Evolutionary conservation across 2,113 vertebrate genomes (phyloP).

Genomic region (Eublepharis macularius): DNA sequence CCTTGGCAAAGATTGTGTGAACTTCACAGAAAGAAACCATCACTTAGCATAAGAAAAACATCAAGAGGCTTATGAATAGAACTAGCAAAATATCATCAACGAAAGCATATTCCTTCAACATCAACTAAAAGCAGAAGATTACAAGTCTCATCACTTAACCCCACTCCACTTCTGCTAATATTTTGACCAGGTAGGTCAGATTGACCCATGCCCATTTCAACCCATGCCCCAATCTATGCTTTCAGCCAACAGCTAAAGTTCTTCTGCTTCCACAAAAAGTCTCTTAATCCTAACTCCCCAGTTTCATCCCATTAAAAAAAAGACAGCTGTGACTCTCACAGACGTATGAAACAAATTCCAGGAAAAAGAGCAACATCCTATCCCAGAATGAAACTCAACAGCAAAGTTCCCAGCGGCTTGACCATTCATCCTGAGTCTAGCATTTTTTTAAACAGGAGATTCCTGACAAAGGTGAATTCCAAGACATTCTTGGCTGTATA

Average conservation of each 20-base stretch:
- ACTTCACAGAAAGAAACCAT: slow-evolving; percentile 51
- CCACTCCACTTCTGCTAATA: slow-evolving; percentile 29
- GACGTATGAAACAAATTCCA: slow-evolving; percentile 33
- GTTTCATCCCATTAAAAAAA: background rate
- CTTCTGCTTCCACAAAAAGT: background rate
- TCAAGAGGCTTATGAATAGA: slow-evolving; percentile 31
- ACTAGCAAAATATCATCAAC: slow-evolving; percentile 5
- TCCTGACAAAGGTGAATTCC: background rate
- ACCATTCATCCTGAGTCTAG: slow-evolving; percentile 8
- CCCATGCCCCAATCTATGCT: slow-evolving; percentile 29
- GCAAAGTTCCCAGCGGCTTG: background rate
- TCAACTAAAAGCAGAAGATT: background rate
- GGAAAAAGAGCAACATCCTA: slow-evolving; percentile 39
- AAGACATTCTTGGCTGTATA: background rate
- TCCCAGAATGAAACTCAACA: background rate
- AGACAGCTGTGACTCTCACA: slow-evolving; percentile 45
- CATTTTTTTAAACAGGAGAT: slow-evolving; percentile 2
- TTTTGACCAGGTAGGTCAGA: slow-evolving; percentile 35
- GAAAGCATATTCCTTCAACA: background rate
- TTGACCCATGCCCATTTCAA: slow-evolving; percentile 39
- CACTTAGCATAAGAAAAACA: slow-evolving; percentile 32
- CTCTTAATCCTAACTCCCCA: background rate
- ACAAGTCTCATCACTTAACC: slow-evolving; percentile 26
- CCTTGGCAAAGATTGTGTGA: slow-evolving; percentile 62
- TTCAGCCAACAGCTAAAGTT: background rate